These are phyloP conservation scores for Eupsittula cactorum DNA, from an alignment of 2,113 vertebrate genomes.

Conservation along the genomic window DNA sequence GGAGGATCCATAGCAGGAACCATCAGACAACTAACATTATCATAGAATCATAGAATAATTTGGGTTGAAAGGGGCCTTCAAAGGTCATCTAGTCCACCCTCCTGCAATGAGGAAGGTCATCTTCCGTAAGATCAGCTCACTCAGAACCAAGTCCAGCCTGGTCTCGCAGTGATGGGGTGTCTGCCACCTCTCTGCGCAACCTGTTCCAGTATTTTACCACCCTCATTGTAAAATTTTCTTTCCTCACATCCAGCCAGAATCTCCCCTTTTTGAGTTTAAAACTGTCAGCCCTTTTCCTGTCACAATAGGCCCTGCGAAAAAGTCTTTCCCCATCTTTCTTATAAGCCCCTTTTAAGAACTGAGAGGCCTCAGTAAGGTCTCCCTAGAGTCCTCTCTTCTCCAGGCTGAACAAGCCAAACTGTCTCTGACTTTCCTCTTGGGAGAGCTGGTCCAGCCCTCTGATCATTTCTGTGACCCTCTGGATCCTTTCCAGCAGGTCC, in stretches of 20 bases:
- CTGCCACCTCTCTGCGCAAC: neutral
- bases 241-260: neutral
- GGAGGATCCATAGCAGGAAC: neutral
- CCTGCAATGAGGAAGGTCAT: neutral
- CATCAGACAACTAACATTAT: neutral
- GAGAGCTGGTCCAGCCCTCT: neutral
- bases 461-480: neutral
- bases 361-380: neutral
- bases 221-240: neutral
- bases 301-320: neutral
- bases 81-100: neutral
- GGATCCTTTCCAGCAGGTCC: neutral
- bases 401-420: neutral
- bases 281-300: neutral
- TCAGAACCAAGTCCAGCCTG: neutral
- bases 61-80: neutral
- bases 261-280: neutral
- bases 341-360: neutral
- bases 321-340: neutral
- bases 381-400: neutral
- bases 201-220: neutral
- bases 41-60: neutral
- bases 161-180: neutral
- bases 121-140: neutral
- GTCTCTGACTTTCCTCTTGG: neutral